These are phyloP conservation scores for Acanthaster planci DNA, from an alignment of 35 echinoderm and acorn worm genomes.

Conservation along the genomic window DNA sequence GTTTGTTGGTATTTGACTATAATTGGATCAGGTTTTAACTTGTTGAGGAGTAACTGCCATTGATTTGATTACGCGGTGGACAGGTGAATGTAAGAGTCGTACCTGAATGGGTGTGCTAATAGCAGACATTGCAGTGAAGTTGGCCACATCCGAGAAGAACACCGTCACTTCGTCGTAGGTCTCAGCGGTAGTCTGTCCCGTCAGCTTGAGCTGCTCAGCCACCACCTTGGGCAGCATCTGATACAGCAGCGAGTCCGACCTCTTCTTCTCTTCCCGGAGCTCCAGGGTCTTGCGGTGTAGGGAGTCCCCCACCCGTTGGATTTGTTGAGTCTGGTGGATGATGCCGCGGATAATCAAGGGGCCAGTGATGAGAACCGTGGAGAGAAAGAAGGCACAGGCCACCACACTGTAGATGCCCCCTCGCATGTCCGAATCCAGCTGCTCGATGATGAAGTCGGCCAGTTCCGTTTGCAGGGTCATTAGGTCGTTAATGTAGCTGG, in stretches of 20 bases:
- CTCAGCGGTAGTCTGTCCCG: constrained; percentile 40
- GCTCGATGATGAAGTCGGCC: constrained; percentile 27
- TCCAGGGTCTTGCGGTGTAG: constrained; percentile 41
- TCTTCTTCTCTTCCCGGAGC: constrained; percentile 40
- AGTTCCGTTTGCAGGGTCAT: constrained; percentile 39
- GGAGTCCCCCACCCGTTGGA: constrained; percentile 30
- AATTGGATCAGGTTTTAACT: too few relatives aligned
- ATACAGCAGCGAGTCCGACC: constrained; percentile 50
- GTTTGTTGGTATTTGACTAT: too few relatives aligned
- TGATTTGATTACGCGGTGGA: too few relatives aligned
- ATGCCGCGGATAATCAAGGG: constrained; percentile 46
- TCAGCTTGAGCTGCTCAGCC: constrained; percentile 41
- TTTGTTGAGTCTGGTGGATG: constrained; percentile 34
- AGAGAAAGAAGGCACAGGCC: neutral
- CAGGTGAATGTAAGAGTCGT: neutral
- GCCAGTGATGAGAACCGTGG: constrained; percentile 23
- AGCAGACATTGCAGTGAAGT: constrained; percentile 66
- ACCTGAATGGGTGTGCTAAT: constrained; percentile 55
- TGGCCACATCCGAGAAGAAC: constrained; percentile 69
- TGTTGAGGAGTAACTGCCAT: too few relatives aligned
- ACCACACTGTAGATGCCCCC: constrained; percentile 17
- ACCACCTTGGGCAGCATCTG: constrained; percentile 66
- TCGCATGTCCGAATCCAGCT: constrained; percentile 16
- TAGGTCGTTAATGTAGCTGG: constrained; percentile 46
- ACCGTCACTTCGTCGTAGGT: constrained; percentile 65